Evolutionary conservation across 1,140 invertebrate genomes (phyloP).

Genomic region (Procambarus clarkii): DNA sequence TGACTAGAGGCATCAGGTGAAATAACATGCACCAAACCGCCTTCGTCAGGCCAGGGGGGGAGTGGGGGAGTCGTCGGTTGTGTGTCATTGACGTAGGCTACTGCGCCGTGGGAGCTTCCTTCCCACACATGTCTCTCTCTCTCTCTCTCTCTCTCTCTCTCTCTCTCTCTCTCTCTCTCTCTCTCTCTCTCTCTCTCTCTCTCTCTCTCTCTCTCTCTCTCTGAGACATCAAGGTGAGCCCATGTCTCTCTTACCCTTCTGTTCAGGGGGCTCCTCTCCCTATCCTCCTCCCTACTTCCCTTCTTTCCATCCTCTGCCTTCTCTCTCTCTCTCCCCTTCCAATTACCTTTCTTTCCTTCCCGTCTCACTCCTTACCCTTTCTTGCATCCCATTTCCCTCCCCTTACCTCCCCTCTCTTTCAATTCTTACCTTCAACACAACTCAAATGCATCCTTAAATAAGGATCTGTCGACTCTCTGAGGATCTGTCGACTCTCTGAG

Average conservation of each 20-base stretch:
- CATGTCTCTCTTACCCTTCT: background rate
- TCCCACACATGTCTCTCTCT: background rate
- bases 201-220: background rate
- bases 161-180: background rate
- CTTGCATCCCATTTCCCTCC: background rate
- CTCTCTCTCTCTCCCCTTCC: background rate
- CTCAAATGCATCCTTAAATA: no score
- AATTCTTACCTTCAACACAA: background rate
- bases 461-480: no score
- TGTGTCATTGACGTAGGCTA: no score
- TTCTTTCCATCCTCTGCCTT: background rate
- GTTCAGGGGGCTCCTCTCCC: background rate
- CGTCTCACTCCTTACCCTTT: background rate
- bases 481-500: no score
- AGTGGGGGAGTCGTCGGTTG: no score
- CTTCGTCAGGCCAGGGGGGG: no score
- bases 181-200: background rate
- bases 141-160: background rate
- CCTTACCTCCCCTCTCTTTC: background rate
- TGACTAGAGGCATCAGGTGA: no score
- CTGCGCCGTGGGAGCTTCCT: background rate
- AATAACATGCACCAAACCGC: no score
- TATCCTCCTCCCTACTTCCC: no score
- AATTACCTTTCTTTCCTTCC: background rate
- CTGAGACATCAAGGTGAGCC: no score